Conservation (phyloP, 37 sponge, comb jelly and placozoan genomes). For the Amphimedon queenslandica region DNA sequence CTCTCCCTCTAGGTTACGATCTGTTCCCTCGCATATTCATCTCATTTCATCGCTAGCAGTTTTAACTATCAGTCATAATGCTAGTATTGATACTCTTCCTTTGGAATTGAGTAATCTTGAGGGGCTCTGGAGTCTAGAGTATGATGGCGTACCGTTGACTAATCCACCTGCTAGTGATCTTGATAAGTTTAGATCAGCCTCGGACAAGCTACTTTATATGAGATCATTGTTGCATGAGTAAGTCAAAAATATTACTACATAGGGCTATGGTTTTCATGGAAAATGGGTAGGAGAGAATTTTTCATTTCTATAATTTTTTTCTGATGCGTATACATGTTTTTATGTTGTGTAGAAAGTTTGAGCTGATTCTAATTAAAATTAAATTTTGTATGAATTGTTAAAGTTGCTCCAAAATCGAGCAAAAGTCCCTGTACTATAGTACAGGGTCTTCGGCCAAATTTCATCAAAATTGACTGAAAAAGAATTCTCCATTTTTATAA, state of each 20-base stretch:
- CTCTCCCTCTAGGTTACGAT: background rate
- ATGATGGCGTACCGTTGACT: conserved; percentile 60
- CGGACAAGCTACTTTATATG: conserved; percentile 78
- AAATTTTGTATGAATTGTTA: too few species aligned
- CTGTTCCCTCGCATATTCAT: conserved; percentile 58
- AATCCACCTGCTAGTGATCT: conserved; percentile 57
- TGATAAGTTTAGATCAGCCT: conserved; percentile 60
- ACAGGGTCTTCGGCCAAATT: too few species aligned
- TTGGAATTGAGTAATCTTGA: conserved; percentile 73
- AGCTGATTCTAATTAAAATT: too few species aligned
- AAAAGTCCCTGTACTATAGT: too few species aligned
- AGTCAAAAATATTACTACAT: conserved; percentile 9
- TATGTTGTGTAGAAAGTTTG: too few species aligned
- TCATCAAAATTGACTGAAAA: too few species aligned
- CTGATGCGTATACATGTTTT: too few species aligned
- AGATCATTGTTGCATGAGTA: conserved; percentile 72
- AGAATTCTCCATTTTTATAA: too few species aligned
- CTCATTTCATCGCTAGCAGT: conserved; percentile 38
- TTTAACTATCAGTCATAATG: conserved; percentile 68
- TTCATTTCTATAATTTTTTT: too few species aligned
- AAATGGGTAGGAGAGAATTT: too few species aligned
- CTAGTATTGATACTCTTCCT: conserved; percentile 63
- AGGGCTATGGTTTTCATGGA: background rate
- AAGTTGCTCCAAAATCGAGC: too few species aligned
- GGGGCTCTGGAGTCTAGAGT: conserved; percentile 74